Evolutionary conservation across 2,888 invertebrate genomes (phyloP), one percentile per base, ranked within the genome.

Genomic region (Aleiodes alternator): DNA sequence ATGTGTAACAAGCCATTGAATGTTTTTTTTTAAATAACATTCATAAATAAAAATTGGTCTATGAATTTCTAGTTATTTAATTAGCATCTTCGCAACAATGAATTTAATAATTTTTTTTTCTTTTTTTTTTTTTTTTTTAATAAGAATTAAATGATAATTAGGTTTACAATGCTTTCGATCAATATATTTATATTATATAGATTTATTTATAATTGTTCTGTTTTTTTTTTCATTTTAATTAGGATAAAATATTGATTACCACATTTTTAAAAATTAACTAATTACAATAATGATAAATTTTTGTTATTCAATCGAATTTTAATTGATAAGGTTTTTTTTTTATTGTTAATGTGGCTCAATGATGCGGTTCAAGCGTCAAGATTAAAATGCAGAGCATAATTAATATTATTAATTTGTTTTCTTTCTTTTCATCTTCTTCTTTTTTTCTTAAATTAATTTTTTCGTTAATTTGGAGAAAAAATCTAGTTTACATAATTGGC

Each of bases 1-100:
- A 64, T 64, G 64, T 64, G 64, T 64, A 64, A 64, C 64, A 64
- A 64, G 64, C 64, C 64, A 64, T 64, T 64, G 38, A 64, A 64
- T 64, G 34, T 16, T 48, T 14, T 8, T 64, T 56, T 16, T 64
- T 48, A n/a, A 14, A 64, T 43, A 48, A 43, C 43, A 64, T 64
- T 64, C 1, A 64, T 64, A 64, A 64, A 64, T 48, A 14, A 64
- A 64, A 64, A 43, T 34, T 34, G 34, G 38, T 43, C 64, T 48
- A 43, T 64, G 11, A 64, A 64, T 64, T 14, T 34, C 59, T 59
- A 59, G 34, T 16, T 23, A 29, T 11, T 64, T 43, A 64, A 43
- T 64, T 64, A 61, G 61, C 43, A 64, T 64, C 61, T 43, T 38
- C 43, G 61, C 64, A 64, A 64, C 64, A 64, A 64, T 43, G 48